Evolutionary conservation across 2,888 invertebrate genomes (phyloP).

Genomic region (Kryphioiulus occultus): DNA sequence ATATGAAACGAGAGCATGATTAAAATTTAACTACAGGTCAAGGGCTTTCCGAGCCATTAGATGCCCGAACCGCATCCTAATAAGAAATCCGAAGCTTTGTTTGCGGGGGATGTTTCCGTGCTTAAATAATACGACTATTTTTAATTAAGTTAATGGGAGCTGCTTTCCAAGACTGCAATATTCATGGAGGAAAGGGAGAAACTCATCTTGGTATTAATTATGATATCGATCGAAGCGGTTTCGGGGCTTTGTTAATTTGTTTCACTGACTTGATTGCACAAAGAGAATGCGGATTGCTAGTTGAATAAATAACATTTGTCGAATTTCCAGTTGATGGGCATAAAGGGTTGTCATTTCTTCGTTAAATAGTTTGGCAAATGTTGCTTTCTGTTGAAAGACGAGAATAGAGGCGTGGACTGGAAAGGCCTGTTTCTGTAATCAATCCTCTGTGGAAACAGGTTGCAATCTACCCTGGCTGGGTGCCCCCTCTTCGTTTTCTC

Average conservation of each 20-base stretch:
- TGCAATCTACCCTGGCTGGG: background rate
- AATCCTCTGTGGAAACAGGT: conserved; percentile 12
- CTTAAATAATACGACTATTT: background rate
- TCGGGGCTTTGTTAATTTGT: background rate
- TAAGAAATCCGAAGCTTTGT: background rate
- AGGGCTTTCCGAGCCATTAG: conserved; percentile 18
- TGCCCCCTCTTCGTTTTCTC: background rate
- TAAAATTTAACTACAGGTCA: conserved; percentile 40
- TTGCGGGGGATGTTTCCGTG: background rate
- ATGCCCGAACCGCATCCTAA: background rate
- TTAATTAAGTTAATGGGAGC: conserved; percentile 17
- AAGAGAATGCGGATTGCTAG: background rate
- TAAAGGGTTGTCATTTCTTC: background rate
- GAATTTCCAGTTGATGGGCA: background rate
- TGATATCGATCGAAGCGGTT: conserved; percentile 23
- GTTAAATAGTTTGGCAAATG: background rate
- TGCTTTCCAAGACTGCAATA: background rate
- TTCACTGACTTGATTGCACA: background rate
- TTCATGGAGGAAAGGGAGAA: background rate
- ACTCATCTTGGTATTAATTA: conserved; percentile 6
- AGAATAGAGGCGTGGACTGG: background rate
- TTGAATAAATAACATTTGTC: conserved; percentile 18
- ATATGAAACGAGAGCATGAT: conserved; percentile 24
- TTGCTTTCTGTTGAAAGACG: background rate
- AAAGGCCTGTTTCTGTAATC: background rate